phyloP scores from a whole-genome alignment of 2,888 invertebrate genomes.

The Hirtodrosophila cameraria region DNA sequence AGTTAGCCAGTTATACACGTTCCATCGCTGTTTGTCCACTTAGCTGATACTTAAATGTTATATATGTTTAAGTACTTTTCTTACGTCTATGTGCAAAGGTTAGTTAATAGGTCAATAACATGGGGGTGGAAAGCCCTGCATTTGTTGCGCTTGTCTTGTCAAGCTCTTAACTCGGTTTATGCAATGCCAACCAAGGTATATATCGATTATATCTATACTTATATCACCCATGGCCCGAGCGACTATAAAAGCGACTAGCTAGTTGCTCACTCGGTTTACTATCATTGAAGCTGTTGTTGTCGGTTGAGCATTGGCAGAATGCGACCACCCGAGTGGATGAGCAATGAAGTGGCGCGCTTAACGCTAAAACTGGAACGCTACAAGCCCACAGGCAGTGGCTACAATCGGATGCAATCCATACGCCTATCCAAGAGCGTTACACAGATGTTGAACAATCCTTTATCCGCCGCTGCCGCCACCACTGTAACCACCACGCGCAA shows the following conservation, averaged over 20 bases:
- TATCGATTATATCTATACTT: conserved; percentile 56
- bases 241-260: conserved; percentile 57
- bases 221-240: conserved; percentile 28
- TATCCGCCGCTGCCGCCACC: conserved; percentile 47
- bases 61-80: conserved; percentile 43
- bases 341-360: conserved; percentile 79
- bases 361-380: conserved; percentile 79
- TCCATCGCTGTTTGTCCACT: too few species aligned
- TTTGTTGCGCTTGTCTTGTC: conserved; percentile 21
- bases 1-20: too few species aligned
- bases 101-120: conserved; percentile 66
- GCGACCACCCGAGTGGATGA: conserved; percentile 81
- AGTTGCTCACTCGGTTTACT: conserved; percentile 53
- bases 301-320: conserved; percentile 37
- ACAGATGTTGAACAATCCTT: conserved; percentile 82
- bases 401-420: conserved; percentile 82
- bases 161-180: conserved; percentile 43
- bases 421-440: conserved; percentile 81
- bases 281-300: conserved; percentile 27
- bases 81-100: conserved; percentile 35
- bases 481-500: not conserved
- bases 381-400: conserved; percentile 80
- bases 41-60: conserved; percentile 65
- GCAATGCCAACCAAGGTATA: conserved; percentile 44
- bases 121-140: conserved; percentile 53